Conservation (phyloP, 1,140 invertebrate species). For the Trichonephila inaurata region DNA sequence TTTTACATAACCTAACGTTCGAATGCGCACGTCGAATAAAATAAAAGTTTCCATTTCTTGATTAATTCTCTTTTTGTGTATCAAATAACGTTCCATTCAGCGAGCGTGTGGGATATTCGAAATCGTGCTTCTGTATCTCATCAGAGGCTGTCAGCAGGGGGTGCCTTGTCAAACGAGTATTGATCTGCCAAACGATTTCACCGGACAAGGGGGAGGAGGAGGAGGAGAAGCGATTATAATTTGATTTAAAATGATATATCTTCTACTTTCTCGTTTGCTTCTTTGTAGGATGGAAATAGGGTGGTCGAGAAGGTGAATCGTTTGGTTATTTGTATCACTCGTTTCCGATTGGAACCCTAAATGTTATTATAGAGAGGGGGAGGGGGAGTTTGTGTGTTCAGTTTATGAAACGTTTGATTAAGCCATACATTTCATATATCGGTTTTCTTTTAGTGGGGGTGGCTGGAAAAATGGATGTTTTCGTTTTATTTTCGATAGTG, state of each 20-base stretch:
- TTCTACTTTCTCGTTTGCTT: conserved; percentile 12
- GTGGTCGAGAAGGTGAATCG: conserved; percentile 32
- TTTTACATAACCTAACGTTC: not conserved
- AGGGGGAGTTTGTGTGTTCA: not conserved
- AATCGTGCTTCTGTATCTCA: not conserved
- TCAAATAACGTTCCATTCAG: not conserved
- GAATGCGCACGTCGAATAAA: not conserved
- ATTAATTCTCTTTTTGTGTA: not conserved
- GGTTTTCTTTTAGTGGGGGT: not conserved
- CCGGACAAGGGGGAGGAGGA: conserved; percentile 22
- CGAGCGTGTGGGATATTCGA: not conserved
- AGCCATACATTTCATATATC: not conserved
- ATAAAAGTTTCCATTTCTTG: not conserved
- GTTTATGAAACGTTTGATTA: conserved; percentile 45
- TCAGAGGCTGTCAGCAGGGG: not conserved
- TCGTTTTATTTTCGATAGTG: not conserved
- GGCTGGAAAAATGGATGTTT: not conserved
- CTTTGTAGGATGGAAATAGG: not conserved
- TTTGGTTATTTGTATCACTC: not conserved
- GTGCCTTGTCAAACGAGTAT: conserved; percentile 33
- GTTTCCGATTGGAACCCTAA: not conserved
- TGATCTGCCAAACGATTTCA: conserved; percentile 50
- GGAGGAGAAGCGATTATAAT: conserved; percentile 46
- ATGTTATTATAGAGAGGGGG: not conserved
- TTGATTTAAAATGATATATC: conserved; percentile 76